Evolutionary conservation across 1,140 invertebrate genomes (phyloP).

Genomic region (Tetramorium alpestre): DNA sequence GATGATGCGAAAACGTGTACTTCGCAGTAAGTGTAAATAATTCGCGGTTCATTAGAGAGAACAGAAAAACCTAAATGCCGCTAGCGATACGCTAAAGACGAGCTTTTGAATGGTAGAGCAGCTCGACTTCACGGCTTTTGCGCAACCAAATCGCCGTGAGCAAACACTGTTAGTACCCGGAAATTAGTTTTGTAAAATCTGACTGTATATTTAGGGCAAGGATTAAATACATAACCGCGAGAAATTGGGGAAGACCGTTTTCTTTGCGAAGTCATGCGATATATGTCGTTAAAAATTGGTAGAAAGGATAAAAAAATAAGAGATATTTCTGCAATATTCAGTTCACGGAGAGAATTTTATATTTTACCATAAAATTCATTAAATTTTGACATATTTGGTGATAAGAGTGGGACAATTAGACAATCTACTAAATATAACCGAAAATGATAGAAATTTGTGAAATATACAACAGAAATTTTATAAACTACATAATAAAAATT

Average conservation of each 20-base stretch:
- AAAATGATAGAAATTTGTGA: too few relatives aligned
- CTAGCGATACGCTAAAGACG: conserved; percentile 40
- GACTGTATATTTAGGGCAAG: not conserved
- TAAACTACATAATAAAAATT: too few relatives aligned
- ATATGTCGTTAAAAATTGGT: not conserved
- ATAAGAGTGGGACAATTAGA: too few relatives aligned
- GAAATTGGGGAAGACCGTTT: not conserved
- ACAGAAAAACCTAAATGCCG: conserved; percentile 48
- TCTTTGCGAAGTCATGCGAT: not conserved
- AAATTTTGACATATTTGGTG: too few relatives aligned
- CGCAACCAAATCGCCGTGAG: conserved; percentile 41
- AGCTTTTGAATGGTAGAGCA: conserved; percentile 2
- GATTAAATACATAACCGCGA: not conserved
- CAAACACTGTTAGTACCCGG: conserved; percentile 40
- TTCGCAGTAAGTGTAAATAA: conserved; percentile 13
- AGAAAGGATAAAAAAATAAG: not conserved
- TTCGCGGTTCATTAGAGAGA: conserved; percentile 42
- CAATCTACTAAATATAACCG: too few relatives aligned
- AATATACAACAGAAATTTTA: too few relatives aligned
- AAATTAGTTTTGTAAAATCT: conserved; percentile 46
- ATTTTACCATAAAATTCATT: too few relatives aligned
- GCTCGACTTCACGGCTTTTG: conserved; percentile 2
- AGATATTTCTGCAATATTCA: not conserved
- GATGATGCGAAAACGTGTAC: conserved; percentile 2
- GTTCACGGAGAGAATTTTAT: too few relatives aligned